Evolutionary conservation across 2,888 invertebrate genomes (phyloP).

Genomic region (Tenthredo notha): DNA sequence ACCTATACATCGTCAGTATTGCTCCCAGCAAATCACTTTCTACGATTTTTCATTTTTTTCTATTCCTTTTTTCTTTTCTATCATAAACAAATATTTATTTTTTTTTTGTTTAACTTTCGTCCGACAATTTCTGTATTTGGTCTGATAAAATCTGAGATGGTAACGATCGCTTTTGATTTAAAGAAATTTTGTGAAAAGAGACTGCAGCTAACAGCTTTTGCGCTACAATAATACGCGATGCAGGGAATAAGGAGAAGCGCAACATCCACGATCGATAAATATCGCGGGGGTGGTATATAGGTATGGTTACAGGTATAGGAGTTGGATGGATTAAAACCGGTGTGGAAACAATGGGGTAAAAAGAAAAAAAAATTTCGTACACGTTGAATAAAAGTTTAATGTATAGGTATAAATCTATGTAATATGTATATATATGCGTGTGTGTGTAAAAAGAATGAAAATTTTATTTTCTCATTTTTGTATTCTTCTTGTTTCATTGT

Average conservation of each 20-base stretch:
- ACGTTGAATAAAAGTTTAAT: constrained; percentile 9
- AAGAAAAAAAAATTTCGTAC: constrained; percentile 20
- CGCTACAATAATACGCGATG: background rate
- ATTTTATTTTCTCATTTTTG: constrained; percentile 28
- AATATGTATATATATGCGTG: background rate
- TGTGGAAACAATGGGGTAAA: constrained; percentile 34
- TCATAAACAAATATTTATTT: background rate
- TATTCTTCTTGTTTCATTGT: constrained; percentile 33
- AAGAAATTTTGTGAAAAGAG: background rate
- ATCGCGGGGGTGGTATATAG: background rate
- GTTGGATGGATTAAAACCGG: constrained; percentile 9
- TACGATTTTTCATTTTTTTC: background rate
- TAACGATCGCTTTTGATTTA: background rate
- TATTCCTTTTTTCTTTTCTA: too few relatives aligned
- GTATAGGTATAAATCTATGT: background rate
- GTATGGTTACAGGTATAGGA: background rate
- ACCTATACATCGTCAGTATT: background rate
- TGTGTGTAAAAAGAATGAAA: background rate
- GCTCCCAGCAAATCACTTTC: background rate
- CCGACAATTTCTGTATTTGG: background rate
- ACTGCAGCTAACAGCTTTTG: background rate
- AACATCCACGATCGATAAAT: constrained; percentile 46
- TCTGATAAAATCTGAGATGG: background rate
- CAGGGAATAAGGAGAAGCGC: constrained; percentile 56
- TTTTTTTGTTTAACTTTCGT: background rate